Percentiles rank a stretch among this genome's conserved stretches.
phyloP scores from a whole-genome alignment of 2,888 invertebrate genomes.

The Cyclophora albipunctata region DNA sequence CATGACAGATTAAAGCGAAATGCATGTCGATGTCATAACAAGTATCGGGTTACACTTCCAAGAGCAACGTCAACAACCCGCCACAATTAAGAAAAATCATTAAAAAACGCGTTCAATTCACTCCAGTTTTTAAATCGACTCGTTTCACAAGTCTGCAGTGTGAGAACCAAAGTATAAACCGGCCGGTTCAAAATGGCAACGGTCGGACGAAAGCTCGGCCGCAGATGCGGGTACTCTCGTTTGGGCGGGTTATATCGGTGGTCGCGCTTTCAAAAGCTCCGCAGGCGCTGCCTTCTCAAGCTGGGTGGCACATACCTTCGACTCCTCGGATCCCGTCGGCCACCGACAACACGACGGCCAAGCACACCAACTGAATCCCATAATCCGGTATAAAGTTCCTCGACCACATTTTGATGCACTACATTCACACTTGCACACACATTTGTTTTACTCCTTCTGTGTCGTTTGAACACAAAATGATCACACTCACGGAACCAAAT shows the following conservation, averaged over 20 bases:
- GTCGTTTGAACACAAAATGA: constrained; percentile 60
- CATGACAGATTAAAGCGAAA: constrained; percentile 20
- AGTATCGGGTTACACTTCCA: constrained; percentile 29
- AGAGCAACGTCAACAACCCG: constrained; percentile 43
- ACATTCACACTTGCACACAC: constrained; percentile 76
- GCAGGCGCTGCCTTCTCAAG: constrained; percentile 8
- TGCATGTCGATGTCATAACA: constrained; percentile 32
- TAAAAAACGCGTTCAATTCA: constrained; percentile 67
- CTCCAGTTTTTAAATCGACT: constrained; percentile 72
- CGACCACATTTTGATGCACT: constrained; percentile 80
- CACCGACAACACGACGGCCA: constrained; percentile 62
- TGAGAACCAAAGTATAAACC: constrained; percentile 65
- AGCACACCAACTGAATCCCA: constrained; percentile 77
- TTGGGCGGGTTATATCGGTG: constrained; percentile 37
- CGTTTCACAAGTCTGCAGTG: constrained; percentile 69
- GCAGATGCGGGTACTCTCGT: constrained; percentile 33
- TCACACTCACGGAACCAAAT: constrained; percentile 73
- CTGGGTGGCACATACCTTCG: constrained; percentile 71
- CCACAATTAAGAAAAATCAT: constrained; percentile 58
- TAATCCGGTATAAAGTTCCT: constrained; percentile 80
- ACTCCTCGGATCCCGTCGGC: constrained; percentile 67
- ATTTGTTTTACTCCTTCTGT: constrained; percentile 71
- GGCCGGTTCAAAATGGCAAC: constrained; percentile 39
- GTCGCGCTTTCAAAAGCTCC: constrained; percentile 69
- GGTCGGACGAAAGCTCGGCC: constrained; percentile 42